Evolutionary conservation across 2,113 vertebrate genomes (phyloP), one percentile per base, ranked within the genome.

Genomic region (Saccopteryx bilineata): DNA sequence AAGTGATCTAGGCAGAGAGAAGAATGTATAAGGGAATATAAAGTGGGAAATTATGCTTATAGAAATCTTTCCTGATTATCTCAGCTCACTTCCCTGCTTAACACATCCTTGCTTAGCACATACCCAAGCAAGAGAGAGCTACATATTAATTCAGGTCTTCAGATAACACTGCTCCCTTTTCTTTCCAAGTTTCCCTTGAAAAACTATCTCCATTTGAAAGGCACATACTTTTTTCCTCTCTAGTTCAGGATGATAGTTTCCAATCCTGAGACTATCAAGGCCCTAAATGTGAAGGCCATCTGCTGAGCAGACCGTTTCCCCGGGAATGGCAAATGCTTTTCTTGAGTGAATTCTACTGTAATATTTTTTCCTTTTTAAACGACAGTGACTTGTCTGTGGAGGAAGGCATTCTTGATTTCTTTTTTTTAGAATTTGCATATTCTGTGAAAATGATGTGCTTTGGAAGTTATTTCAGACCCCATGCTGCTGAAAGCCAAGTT

Each of bases 341-440:
- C 69, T 72, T 39, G 39, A 60, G 66, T 81, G 26, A 9, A 54
- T 68, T 91, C 63, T 66, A 90, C 28, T 21, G 9, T 12, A 24
- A 54, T 48, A 10, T 23, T 75, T 85, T 93, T 93, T 87, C 87
- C 74, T 78, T 83, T 92, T 15, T 80, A 94, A 94, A 91, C 48
- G 83, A 95, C 60, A 85, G 83, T 28, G 66, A 83, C 88, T 66
- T 93, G 71, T 87, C 26, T 21, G 11, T 58, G 12, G 39, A 75
- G 33, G 14, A 87, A 23, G 68, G 39, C 15, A 68, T 33, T 5
- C 23, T 79, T 23, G 1, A 19, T 68, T 9, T 63, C 10, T 74
- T 68, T 69, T 60, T 56, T 74, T 68, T 52, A 66, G 50, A 90
- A 87, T 18, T 46, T 79, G 7, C 60, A 33, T 71, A 58, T 84